These are phyloP conservation scores for Pterostichus niger DNA, from an alignment of 2,888 invertebrate genomes.

Conservation along the genomic window DNA sequence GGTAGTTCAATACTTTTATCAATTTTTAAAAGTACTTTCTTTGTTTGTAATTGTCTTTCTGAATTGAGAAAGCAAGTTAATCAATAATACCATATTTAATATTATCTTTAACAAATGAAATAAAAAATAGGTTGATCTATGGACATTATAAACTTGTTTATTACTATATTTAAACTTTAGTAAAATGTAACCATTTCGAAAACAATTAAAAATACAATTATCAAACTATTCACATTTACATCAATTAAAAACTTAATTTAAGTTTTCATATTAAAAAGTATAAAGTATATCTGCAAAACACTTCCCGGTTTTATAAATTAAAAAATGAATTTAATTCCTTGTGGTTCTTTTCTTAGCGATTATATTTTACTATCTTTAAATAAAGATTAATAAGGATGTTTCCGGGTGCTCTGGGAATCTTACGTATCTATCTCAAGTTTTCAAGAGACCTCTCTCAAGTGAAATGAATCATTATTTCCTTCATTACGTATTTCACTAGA, in stretches of 20 bases:
- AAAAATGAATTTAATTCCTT: background rate
- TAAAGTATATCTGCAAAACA: background rate
- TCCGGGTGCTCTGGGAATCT: background rate
- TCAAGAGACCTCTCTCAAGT: conserved; percentile 30
- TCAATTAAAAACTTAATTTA: conserved; percentile 45
- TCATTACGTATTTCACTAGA: conserved; percentile 43
- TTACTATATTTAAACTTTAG: too few relatives aligned
- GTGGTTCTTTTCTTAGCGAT: background rate
- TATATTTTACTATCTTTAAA: conserved; percentile 41
- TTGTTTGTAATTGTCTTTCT: too few relatives aligned
- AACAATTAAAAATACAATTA: conserved; percentile 10
- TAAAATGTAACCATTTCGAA: background rate
- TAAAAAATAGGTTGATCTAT: too few relatives aligned
- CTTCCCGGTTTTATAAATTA: conserved; percentile 10
- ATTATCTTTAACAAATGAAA: too few relatives aligned
- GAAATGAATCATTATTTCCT: conserved; percentile 45
- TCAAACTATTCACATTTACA: conserved; percentile 21
- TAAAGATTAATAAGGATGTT: conserved; percentile 43
- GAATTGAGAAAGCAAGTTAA: too few relatives aligned
- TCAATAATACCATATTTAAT: too few relatives aligned
- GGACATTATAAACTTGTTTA: too few relatives aligned
- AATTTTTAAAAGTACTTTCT: too few relatives aligned
- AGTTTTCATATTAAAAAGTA: conserved; percentile 46
- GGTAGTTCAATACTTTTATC: too few relatives aligned
- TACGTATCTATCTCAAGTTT: conserved; percentile 33